phyloP scores from a whole-genome alignment of 2,797 vertebrate species.

The Pogonophryne albipinna region DNA sequence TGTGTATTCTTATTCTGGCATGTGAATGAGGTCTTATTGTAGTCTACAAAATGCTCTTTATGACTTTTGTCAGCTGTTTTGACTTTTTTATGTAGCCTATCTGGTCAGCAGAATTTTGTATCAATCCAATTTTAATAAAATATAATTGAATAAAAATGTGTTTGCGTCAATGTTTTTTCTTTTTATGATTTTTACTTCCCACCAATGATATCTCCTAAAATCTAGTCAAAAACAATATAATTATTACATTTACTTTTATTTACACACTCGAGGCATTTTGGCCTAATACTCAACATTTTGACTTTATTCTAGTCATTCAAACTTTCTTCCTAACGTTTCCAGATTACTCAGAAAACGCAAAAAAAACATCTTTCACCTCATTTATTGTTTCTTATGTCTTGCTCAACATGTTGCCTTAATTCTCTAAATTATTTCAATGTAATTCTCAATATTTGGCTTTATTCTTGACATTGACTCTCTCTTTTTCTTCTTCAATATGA shows the following conservation, averaged over 20 bases:
- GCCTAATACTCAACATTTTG: too few relatives aligned
- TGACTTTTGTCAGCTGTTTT: conserved; percentile 25
- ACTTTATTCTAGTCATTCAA: too few relatives aligned
- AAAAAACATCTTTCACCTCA: too few relatives aligned
- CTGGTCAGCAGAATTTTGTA: conserved; percentile 62
- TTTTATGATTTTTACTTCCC: neutral
- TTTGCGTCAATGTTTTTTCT: neutral
- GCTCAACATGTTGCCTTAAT: too few relatives aligned
- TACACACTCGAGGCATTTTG: too few relatives aligned
- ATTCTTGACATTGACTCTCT: too few relatives aligned
- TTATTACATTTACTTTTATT: neutral
- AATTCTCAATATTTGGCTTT: too few relatives aligned
- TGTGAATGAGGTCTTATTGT: conserved; percentile 19
- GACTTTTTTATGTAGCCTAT: conserved; percentile 27
- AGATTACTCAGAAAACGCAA: too few relatives aligned
- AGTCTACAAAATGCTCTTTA: conserved; percentile 33
- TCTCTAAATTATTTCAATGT: too few relatives aligned
- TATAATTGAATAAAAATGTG: conserved; percentile 23
- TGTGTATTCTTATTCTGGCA: conserved; percentile 29
- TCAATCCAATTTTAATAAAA: conserved; percentile 58
- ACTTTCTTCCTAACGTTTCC: too few relatives aligned
- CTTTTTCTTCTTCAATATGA: too few relatives aligned
- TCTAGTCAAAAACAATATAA: neutral
- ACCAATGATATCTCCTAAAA: neutral
- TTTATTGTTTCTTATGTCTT: too few relatives aligned